Base-by-base conservation (phyloP, 2,113 vertebrate species). In the Ptilonorhynchus violaceus region DNA sequence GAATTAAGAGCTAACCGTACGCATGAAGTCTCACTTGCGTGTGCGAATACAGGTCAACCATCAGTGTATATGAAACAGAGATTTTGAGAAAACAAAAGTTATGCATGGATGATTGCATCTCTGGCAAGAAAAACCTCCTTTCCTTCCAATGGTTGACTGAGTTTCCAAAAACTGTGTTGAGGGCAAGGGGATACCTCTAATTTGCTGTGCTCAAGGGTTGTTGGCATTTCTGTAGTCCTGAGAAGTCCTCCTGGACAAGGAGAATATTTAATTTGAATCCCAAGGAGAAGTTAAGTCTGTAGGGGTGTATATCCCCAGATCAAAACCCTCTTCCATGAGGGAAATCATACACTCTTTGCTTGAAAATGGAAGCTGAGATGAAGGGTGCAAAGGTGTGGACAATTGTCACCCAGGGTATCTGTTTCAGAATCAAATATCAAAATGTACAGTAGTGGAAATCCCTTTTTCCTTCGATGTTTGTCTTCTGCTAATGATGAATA, bases 81-180 rank as follows among this genome's bases (percentile, higher is more conserved):
- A 66, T 60, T 73, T 74, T 7, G 17, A 22, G 49, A 60, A 83
- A 92, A 75, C 4, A 64, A 39, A 89, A 59, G 30, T 53, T 50
- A 22, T 15, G 7, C 33, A n/a, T 0, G 0, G 81, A 16, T 47
- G 7, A 39, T 27, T 79, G 56, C 78, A 33, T 50, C 10, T 55
- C 59, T 86, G 72, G 35, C 46, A 74, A 49, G 28, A 53, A 77
- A 91, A 88, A 2, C 3, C 15, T 15, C 60, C 7, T 79, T 88
- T 82, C 15, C 6, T 86, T 91, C 50, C 44, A 84, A 7, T 11
- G 9, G 12, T 7, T 76, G 39, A 87, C 53, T 20, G n/a, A 46
- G 53, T 77, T 89, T 86, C 59, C 66, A 87, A 21, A 3, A 70
- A 28, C 4, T 73, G 16, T 17, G 2, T 33, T 75, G 10, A 6